These are phyloP conservation scores for Lymantria monacha DNA, from an alignment of 2,888 invertebrate genomes.

Conservation along the genomic window DNA sequence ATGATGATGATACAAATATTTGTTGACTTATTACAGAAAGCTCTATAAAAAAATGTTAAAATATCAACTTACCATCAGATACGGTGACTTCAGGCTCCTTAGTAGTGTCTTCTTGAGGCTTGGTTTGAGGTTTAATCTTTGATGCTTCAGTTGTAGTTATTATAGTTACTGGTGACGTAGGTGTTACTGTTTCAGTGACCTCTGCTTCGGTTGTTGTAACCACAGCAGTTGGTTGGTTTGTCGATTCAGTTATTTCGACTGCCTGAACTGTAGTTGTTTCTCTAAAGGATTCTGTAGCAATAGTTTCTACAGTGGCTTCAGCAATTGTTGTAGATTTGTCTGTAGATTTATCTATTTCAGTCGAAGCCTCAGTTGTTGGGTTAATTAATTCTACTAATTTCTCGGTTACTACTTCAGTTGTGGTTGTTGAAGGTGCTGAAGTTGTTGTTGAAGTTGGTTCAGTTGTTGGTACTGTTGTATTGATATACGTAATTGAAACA, in stretches of 20 bases:
- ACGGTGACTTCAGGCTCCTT: slow-evolving; percentile 47
- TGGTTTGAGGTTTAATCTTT: slow-evolving; percentile 21
- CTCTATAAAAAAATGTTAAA: no score
- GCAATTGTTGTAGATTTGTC: slow-evolving; percentile 21
- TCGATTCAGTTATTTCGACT: slow-evolving; percentile 15
- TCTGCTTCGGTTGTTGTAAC: slow-evolving; percentile 6
- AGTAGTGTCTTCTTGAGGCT: slow-evolving; percentile 14
- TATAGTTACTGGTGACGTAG: slow-evolving; percentile 43
- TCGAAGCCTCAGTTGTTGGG: slow-evolving; percentile 33
- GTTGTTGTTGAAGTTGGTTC: slow-evolving; percentile 36
- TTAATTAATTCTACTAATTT: slow-evolving; percentile 38
- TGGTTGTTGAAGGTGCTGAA: slow-evolving; percentile 34
- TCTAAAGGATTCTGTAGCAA: slow-evolving; percentile 30
- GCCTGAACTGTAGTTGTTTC: slow-evolving; percentile 30
- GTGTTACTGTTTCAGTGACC: slow-evolving; percentile 40
- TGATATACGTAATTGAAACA: slow-evolving; percentile 66
- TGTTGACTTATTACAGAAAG: no score
- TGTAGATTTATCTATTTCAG: slow-evolving; percentile 25
- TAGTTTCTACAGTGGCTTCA: slow-evolving; percentile 19
- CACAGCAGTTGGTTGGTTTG: slow-evolving; percentile 1
- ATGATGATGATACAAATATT: no score
- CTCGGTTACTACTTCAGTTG: slow-evolving; percentile 38
- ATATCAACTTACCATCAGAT: slow-evolving; percentile 49
- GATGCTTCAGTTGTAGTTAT: slow-evolving; percentile 30
- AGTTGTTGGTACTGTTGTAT: slow-evolving; percentile 47